Conservation (phyloP, 2,888 invertebrate species). For the Nephrotoma guestfalica region DNA sequence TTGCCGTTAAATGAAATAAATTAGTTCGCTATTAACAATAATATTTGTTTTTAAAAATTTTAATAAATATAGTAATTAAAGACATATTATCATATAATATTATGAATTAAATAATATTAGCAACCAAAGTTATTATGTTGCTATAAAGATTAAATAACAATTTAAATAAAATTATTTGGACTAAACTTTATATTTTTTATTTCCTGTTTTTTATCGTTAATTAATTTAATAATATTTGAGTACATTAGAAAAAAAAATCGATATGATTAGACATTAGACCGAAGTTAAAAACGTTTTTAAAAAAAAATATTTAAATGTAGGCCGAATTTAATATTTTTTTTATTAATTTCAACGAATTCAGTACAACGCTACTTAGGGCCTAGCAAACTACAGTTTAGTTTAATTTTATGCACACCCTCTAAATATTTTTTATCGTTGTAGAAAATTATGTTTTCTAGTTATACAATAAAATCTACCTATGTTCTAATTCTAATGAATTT, state of each 20-base stretch:
- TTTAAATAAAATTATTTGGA: background rate
- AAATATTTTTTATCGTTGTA: background rate
- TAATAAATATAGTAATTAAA: background rate
- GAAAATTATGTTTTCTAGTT: background rate
- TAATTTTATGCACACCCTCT: background rate
- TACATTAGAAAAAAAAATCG: background rate
- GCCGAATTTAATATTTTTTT: background rate
- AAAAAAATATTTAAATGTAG: background rate
- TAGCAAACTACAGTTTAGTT: background rate
- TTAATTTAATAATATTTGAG: background rate
- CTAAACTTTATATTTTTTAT: background rate
- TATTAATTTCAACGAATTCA: background rate
- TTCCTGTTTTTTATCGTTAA: background rate
- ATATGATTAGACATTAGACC: background rate
- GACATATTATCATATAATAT: background rate
- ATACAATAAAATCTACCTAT: background rate
- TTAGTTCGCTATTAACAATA: background rate
- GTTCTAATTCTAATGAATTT: background rate
- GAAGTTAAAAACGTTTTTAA: background rate
- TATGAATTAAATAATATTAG: background rate
- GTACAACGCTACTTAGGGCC: background rate
- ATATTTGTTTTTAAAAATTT: background rate
- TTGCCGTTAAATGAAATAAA: background rate
- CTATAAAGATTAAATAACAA: background rate
- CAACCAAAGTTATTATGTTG: background rate